Base-by-base conservation (phyloP, 2,797 vertebrate genomes). In the Lutra lutra region DNA sequence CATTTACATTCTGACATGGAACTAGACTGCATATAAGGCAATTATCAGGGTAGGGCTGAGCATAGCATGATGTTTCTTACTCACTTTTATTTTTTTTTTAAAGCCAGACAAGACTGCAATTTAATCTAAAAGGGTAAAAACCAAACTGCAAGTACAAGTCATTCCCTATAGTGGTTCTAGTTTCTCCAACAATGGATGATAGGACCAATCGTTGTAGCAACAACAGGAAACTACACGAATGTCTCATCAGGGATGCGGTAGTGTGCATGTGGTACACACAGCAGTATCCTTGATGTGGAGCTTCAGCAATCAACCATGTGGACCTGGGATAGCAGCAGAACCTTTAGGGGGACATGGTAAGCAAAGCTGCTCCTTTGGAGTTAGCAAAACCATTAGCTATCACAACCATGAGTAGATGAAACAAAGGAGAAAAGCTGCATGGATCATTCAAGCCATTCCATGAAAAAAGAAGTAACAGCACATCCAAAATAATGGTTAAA, bases 321-420 rank as follows among this genome's bases (percentile, higher is more conserved):
- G 23, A 51, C 29, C 29, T 7, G 7, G 4, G 48, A 70, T 2
- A 79, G 23, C 48, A 17, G 7, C 2, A 18, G 64, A 25, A 38
- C 18, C 43, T 56, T 35, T 70, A 54, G 51, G 35, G 40, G 13
- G 15, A 4, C 1, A 1, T 3, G 7, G 23, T 46, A 23, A 25
- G 23, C 48, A 66, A 58, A 62, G 14, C 7, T n/a, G 25, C 70
- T 85, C 12, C 66, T 51, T 38, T 77, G n/a, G 15, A 54, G 12
- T 82, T 18, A 60, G 51, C 11, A 38, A 23, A 10, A 32, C 75
- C 18, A 82, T 4, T 14, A 43, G 13, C 5, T 51, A 29, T 27
- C 2, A 8, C 15, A 25, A n/a, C 35, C 15, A 13, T 6, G 1
- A 32, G 13, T 0, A n/a, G 12, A 90, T 0, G 2, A 6, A 75